A percentile compares a stretch with the other conserved stretches of the same genome.
Conservation (phyloP, 2,113 vertebrate species). For the Lonchura striata region DNA sequence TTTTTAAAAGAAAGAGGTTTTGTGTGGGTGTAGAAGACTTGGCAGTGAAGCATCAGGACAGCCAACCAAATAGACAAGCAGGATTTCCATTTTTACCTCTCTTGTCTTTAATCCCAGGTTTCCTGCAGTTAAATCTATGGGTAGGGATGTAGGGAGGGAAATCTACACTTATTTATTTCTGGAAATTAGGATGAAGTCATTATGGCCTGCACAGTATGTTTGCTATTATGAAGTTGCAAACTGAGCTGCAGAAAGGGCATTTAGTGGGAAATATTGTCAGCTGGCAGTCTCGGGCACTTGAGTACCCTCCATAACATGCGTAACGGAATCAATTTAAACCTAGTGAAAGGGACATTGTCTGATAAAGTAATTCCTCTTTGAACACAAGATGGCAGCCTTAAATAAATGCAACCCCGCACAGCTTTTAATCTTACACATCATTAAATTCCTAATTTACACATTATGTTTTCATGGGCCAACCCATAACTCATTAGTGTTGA, state of each 20-base stretch:
- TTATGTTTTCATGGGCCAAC: conserved; percentile 84
- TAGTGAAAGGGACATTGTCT: conserved; percentile 71
- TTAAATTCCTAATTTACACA: conserved; percentile 88
- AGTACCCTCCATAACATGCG: conserved; percentile 52
- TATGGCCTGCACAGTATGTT: background rate
- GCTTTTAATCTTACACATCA: conserved; percentile 86
- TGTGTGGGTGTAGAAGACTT: background rate
- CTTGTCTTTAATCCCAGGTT: background rate
- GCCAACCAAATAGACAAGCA: background rate
- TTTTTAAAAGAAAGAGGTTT: background rate
- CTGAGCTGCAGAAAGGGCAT: conserved; percentile 13
- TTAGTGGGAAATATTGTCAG: conserved; percentile 50
- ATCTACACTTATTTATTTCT: conserved; percentile 3
- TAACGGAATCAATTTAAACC: conserved; percentile 63
- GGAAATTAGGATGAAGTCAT: conserved; percentile 14
- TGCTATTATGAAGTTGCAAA: conserved; percentile 23
- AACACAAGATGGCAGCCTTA: conserved; percentile 87
- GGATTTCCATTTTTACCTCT: background rate
- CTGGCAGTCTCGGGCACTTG: conserved; percentile 50
- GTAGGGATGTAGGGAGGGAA: background rate
- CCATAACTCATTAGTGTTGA: conserved; percentile 86
- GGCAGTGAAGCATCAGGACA: background rate
- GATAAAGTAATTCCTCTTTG: conserved; percentile 79
- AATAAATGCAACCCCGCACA: conserved; percentile 80
- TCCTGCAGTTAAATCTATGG: background rate